Evolutionary conservation across 2,888 invertebrate genomes (phyloP), one percentile per base, ranked within the genome.

Genomic region (Colostygia pectinataria): DNA sequence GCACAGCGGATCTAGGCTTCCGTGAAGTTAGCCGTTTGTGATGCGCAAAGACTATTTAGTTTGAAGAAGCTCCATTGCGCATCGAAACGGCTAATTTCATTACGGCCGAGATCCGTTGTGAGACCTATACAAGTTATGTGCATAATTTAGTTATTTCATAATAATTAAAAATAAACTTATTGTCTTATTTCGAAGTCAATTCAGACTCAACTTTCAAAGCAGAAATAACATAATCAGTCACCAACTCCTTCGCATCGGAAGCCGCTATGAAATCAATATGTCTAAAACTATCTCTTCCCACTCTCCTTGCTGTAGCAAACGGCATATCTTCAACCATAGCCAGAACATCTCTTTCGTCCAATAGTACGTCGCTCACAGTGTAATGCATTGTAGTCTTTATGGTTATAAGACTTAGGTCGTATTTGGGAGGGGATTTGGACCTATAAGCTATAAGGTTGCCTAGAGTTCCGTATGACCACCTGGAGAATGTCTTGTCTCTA

Each of bases 401-500:
- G 1, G 68, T 75, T 6, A 85, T 74, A 2, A 61, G 60, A 1
- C 67, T 61, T 0, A 85, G 33, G 39, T 84, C 57, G 57, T 80
- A 87, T 12, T 18, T 27, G 0, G 83, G 83, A 0, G 87, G 82
- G 1, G 45, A 39, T 0, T 43, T 14, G 0, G 59, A 48, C 1
- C 77, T 76, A 38, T 87, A 87, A 0, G 41, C 36, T 2, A 40
- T 18, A 0, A 68, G 6, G 39, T 87, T 87, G n/a, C 13, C 46
- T 2, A 57, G 1, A 0, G 44, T 0, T 3, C 83, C 81, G 38
- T 67, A 74, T 38, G 79, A 61, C 72, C 75, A 87, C 13, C 80
- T 61, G n/a, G 76, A 66, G 62, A 87, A 87, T 1, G 47, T 23
- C 52, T 61, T 67, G 45, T 77, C 77, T 34, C 76, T 66, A 4